phyloP scores from a whole-genome alignment of 2,888 invertebrate genomes.

The Fabriciana adippe region DNA sequence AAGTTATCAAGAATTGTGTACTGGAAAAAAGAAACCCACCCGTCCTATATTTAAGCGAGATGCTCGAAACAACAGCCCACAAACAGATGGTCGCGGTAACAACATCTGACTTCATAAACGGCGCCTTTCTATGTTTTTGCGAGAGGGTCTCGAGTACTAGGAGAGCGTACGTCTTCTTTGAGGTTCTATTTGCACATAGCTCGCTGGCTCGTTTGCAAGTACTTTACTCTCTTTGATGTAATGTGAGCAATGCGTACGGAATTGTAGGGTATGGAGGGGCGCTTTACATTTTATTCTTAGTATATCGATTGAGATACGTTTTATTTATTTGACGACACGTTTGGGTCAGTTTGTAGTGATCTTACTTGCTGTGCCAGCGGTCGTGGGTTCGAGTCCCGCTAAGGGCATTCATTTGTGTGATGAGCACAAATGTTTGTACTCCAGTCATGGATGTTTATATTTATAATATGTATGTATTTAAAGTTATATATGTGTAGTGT shows the following conservation, averaged over 20 bases:
- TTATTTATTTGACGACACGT: not conserved
- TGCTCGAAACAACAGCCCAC: constrained; percentile 2
- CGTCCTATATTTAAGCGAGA: not conserved
- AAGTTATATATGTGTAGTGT: too few species aligned
- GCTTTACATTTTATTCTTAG: constrained; percentile 24
- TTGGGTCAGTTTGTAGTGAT: not conserved
- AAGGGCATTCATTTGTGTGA: too few species aligned
- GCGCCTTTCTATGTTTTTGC: constrained; percentile 33
- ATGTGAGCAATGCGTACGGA: constrained; percentile 42
- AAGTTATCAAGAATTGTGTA: too few species aligned
- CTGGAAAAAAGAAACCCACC: too few species aligned
- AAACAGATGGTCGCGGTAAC: constrained; percentile 18
- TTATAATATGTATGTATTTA: too few species aligned
- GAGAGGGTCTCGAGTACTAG: constrained; percentile 31
- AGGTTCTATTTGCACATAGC: constrained; percentile 33
- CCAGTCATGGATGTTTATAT: too few species aligned
- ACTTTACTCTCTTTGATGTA: constrained; percentile 53
- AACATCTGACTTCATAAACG: constrained; percentile 35
- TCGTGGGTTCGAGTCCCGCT: too few species aligned
- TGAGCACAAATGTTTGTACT: too few species aligned
- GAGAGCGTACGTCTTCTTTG: constrained; percentile 41
- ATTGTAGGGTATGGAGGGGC: constrained; percentile 20
- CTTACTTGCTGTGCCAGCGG: not conserved
- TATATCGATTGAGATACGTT: not conserved
- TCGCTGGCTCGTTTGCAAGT: constrained; percentile 48